Base-by-base conservation (phyloP, 2,888 invertebrate species). In the Octonoba sinensis region DNA sequence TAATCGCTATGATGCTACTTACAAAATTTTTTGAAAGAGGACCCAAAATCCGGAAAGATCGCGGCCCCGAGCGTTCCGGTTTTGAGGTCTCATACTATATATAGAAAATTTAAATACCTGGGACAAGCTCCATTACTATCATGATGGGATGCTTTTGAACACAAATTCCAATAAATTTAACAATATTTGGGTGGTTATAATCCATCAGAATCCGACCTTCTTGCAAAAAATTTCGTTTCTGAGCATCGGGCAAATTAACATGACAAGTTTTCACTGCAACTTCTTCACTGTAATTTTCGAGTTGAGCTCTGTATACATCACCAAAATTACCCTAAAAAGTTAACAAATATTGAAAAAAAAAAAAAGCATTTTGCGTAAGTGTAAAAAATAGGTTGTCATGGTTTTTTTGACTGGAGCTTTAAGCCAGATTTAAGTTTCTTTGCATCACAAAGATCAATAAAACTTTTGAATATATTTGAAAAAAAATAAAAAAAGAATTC, bases 41-140 rank as follows among this genome's bases (percentile, higher is more conserved):
- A n/a, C n/a, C n/a, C n/a, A n/a, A n/a, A n/a, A n/a, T n/a, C n/a
- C n/a, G n/a, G n/a, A n/a, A n/a, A n/a, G n/a, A n/a, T n/a, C n/a
- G n/a, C n/a, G n/a, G n/a, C n/a, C n/a, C n/a, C n/a, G n/a, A n/a
- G n/a, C n/a, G n/a, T n/a, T n/a, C n/a, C n/a, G n/a, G n/a, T n/a
- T n/a, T n/a, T n/a, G n/a, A n/a, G n/a, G n/a, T n/a, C n/a, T n/a
- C n/a, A n/a, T n/a, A n/a, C n/a, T n/a, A n/a, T n/a, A n/a, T n/a
- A 36, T 11, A 36, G 27, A 27, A 27, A 3, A 11, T 36, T 57
- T n/a, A 54, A 82, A 88, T 88, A 93, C 94, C 94, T 86, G 94
- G 93, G 60, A 97, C 97, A 83, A 96, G 91, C 90, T 99, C 99
- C 98, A 99, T 98, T 47, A 99, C 97, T 87, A 99, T 97, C 97